Conservation (phyloP, 2,113 vertebrate genomes). For the Coreoperca whiteheadi region DNA sequence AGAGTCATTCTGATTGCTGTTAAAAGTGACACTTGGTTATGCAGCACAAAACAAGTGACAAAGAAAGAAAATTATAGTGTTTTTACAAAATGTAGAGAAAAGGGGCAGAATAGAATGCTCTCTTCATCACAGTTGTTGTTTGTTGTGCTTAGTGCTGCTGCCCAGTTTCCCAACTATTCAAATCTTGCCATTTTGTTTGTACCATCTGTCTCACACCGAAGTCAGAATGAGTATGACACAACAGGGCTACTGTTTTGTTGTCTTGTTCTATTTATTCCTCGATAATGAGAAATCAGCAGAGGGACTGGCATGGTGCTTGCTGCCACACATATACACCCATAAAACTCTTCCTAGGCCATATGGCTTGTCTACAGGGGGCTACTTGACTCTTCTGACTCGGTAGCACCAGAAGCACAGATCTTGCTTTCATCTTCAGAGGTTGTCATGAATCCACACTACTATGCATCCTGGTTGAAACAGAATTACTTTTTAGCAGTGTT, state of each 20-base stretch:
- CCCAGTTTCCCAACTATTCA: constrained; percentile 68
- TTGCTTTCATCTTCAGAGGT: constrained; percentile 63
- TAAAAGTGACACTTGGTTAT: constrained; percentile 58
- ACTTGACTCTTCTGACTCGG: constrained; percentile 74
- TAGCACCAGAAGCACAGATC: constrained; percentile 61
- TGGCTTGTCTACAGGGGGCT: constrained; percentile 76
- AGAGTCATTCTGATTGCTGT: constrained; percentile 42
- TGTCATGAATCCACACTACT: constrained; percentile 27
- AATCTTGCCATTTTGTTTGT: constrained; percentile 78
- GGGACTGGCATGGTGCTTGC: constrained; percentile 73
- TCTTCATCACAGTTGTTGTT: constrained; percentile 63
- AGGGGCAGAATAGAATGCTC: constrained; percentile 16
- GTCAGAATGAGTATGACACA: constrained; percentile 78
- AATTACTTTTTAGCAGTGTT: constrained; percentile 31
- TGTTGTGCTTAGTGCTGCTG: constrained; percentile 64
- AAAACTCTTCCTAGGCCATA: constrained; percentile 80
- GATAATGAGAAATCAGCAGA: constrained; percentile 83
- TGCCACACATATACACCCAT: constrained; percentile 71
- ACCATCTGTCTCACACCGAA: constrained; percentile 83
- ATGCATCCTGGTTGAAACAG: constrained; percentile 44
- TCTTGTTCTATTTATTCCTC: constrained; percentile 86
- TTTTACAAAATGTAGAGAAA: constrained; percentile 44
- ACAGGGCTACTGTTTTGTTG: constrained; percentile 79
- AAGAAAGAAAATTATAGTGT: constrained; percentile 22
- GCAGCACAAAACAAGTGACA: constrained; percentile 46